Conservation (phyloP, 1,140 invertebrate species). For the Saccostrea echinata region DNA sequence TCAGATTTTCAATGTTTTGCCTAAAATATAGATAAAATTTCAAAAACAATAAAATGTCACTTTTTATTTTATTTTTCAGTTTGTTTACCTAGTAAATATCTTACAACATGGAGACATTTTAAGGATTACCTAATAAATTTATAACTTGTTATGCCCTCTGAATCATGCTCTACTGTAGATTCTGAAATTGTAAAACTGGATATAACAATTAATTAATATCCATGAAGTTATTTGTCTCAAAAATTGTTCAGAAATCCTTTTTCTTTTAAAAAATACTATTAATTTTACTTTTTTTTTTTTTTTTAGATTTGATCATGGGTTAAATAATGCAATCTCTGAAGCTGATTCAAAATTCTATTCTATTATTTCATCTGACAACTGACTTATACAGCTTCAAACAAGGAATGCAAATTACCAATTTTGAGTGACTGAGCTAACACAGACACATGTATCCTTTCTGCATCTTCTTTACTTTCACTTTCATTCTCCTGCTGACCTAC, state of each 20-base stretch:
- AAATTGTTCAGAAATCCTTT: too few relatives aligned
- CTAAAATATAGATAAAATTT: not conserved
- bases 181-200: not conserved
- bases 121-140: not conserved
- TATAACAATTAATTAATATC: too few relatives aligned
- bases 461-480: not conserved
- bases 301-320: too few relatives aligned
- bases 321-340: too few relatives aligned
- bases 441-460: not conserved
- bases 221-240: too few relatives aligned
- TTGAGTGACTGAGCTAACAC: not conserved
- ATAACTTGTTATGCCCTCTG: not conserved
- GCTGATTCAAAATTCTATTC: not conserved
- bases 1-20: slow-evolving; percentile 14
- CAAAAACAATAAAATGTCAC: too few relatives aligned
- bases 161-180: not conserved
- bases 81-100: too few relatives aligned
- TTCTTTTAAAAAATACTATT: too few relatives aligned
- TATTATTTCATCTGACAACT: not conserved
- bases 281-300: too few relatives aligned
- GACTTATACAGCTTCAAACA: not conserved
- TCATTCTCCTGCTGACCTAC: slow-evolving; percentile 7
- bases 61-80: too few relatives aligned
- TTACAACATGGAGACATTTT: too few relatives aligned
- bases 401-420: not conserved